Conservation (phyloP, 2,888 invertebrate genomes). For the Polymixis flavicincta region DNA sequence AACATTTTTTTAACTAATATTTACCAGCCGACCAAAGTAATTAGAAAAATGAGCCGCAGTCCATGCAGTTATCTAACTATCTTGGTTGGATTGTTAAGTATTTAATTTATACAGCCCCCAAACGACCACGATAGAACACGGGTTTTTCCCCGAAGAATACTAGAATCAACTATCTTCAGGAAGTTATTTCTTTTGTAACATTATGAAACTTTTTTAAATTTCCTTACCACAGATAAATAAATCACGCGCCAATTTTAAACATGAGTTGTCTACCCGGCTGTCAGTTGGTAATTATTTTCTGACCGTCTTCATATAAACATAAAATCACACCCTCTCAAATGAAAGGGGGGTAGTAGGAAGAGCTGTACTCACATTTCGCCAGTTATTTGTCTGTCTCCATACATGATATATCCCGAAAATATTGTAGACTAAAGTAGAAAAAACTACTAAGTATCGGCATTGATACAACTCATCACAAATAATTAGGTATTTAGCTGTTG, state of each 20-base stretch:
- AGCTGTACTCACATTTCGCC: neutral
- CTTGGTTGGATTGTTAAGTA: constrained; percentile 12
- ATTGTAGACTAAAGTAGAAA: constrained; percentile 32
- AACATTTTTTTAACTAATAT: constrained; percentile 29
- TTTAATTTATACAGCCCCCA: constrained; percentile 14
- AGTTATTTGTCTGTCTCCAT: neutral
- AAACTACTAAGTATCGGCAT: constrained; percentile 21
- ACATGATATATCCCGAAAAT: constrained; percentile 26
- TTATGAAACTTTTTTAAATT: constrained; percentile 4
- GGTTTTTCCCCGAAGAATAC: neutral
- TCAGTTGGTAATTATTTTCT: constrained; percentile 5
- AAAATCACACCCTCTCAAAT: neutral
- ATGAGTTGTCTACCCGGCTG: neutral
- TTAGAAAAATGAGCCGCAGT: neutral
- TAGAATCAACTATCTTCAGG: constrained; percentile 16
- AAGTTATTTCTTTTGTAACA: neutral
- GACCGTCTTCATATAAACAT: neutral
- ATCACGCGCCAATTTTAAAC: constrained; percentile 1
- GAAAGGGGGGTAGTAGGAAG: neutral
- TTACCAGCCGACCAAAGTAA: constrained; percentile 15
- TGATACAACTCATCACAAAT: constrained; percentile 12
- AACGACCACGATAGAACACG: neutral
- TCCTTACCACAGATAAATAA: constrained; percentile 9
- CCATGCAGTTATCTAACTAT: neutral
- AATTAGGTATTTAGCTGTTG: neutral